These are phyloP conservation scores for Amphimedon queenslandica DNA, from an alignment of 37 sponge, comb jelly and placozoan genomes.

Conservation along the genomic window DNA sequence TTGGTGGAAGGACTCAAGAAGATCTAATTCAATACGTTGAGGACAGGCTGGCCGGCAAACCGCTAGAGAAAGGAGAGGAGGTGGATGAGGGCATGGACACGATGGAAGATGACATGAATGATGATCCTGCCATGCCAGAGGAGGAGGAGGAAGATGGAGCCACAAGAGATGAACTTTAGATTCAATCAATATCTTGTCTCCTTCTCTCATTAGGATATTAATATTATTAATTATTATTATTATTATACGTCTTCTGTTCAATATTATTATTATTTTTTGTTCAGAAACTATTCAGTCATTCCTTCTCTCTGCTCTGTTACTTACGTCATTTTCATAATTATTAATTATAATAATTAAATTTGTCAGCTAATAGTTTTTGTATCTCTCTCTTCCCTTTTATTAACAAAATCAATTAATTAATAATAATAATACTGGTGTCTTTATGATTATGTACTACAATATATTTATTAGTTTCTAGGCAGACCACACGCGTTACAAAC, in stretches of 20 bases:
- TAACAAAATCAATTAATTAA: not conserved
- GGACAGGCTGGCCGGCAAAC: constrained; percentile 21
- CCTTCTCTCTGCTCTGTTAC: too few relatives aligned
- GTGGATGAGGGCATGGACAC: constrained; percentile 47
- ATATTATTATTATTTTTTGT: too few relatives aligned
- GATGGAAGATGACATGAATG: constrained; percentile 20
- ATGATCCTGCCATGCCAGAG: constrained; percentile 1
- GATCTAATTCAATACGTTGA: constrained; percentile 79
- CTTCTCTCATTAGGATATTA: too few relatives aligned
- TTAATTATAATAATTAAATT: too few relatives aligned
- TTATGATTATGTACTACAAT: not conserved
- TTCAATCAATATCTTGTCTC: too few relatives aligned
- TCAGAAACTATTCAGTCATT: too few relatives aligned
- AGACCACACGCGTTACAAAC: constrained; percentile 70
- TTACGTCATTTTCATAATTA: too few relatives aligned
- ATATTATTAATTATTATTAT: too few relatives aligned
- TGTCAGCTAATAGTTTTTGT: too few relatives aligned
- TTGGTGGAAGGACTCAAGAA: constrained; percentile 82
- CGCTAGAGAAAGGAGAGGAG: constrained; percentile 25
- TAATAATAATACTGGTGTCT: not conserved
- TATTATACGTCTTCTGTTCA: too few relatives aligned
- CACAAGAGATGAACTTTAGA: constrained; percentile 48
- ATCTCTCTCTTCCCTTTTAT: too few relatives aligned
- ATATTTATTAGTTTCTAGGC: constrained; percentile 32
- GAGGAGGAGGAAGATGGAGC: constrained; percentile 24